These are phyloP conservation scores for Pseudomyrmex pallidus DNA, from an alignment of 1,140 invertebrate genomes.

Conservation along the genomic window DNA sequence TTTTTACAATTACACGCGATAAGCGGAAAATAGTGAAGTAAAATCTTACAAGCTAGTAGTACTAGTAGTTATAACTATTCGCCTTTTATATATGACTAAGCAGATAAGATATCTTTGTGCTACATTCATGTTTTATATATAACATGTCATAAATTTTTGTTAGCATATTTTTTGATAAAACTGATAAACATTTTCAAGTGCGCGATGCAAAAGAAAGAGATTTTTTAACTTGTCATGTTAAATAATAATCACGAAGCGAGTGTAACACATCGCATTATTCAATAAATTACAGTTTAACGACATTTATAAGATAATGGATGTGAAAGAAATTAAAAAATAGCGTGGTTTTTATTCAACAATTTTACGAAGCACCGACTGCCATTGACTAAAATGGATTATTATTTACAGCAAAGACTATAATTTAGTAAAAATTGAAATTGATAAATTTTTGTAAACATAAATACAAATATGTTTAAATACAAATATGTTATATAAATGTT, in stretches of 20 bases:
- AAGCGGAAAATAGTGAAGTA: conserved; percentile 23
- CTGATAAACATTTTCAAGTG: conserved; percentile 5
- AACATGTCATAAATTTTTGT: background rate
- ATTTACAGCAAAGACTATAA: too few species aligned
- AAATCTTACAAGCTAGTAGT: background rate
- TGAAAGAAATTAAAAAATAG: too few species aligned
- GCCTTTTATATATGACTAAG: conserved; percentile 22
- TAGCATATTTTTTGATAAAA: conserved; percentile 11
- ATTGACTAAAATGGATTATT: too few species aligned
- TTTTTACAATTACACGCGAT: conserved; percentile 3
- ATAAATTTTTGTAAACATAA: too few species aligned
- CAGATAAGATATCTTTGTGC: conserved; percentile 1
- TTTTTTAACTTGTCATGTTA: background rate
- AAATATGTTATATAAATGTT: too few species aligned
- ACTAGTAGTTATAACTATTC: background rate
- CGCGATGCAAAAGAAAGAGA: background rate
- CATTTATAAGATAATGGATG: background rate
- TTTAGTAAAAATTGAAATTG: too few species aligned
- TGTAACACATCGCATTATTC: conserved; percentile 18
- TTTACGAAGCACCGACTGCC: too few species aligned
- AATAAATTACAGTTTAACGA: background rate
- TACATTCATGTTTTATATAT: conserved; percentile 18
- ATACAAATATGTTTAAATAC: too few species aligned
- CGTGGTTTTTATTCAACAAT: too few species aligned
- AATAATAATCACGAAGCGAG: background rate